Evolutionary conservation across 2,888 invertebrate genomes (phyloP).

Genomic region (Ferdinandea cuprea): DNA sequence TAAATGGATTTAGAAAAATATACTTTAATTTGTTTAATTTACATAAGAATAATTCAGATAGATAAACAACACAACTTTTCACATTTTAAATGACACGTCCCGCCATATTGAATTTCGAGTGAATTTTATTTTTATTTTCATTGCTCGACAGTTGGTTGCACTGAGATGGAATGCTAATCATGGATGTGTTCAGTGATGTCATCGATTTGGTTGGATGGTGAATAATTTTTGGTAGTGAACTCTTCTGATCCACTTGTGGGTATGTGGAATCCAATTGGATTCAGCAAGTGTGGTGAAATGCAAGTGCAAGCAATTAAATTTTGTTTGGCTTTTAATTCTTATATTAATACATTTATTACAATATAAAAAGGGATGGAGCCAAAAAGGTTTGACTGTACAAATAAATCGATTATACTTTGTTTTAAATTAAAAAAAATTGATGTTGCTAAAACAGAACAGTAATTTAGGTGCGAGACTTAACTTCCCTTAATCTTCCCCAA

Average conservation of each 20-base stretch:
- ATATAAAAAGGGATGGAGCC: no score
- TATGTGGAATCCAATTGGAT: background rate
- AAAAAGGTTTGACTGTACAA: no score
- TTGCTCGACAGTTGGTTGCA: conserved; percentile 38
- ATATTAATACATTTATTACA: no score
- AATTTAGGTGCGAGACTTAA: no score
- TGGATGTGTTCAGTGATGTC: conserved; percentile 51
- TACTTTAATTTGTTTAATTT: conserved; percentile 72
- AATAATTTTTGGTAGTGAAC: conserved; percentile 24
- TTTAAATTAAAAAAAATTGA: no score
- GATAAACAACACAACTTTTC: conserved; percentile 75
- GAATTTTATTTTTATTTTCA: conserved; percentile 59
- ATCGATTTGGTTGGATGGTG: background rate
- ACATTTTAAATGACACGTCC: conserved; percentile 76
- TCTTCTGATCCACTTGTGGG: background rate
- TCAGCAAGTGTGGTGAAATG: background rate
- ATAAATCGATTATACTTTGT: no score
- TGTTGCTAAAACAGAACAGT: no score
- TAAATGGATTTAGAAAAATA: conserved; percentile 69
- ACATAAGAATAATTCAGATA: conserved; percentile 74
- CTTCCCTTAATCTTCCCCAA: no score
- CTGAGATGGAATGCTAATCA: conserved; percentile 55
- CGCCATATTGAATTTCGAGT: conserved; percentile 75
- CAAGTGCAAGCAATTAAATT: no score
- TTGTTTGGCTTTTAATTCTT: no score